Conservation (phyloP, 2,888 invertebrate genomes). For the Meta bourneti region DNA sequence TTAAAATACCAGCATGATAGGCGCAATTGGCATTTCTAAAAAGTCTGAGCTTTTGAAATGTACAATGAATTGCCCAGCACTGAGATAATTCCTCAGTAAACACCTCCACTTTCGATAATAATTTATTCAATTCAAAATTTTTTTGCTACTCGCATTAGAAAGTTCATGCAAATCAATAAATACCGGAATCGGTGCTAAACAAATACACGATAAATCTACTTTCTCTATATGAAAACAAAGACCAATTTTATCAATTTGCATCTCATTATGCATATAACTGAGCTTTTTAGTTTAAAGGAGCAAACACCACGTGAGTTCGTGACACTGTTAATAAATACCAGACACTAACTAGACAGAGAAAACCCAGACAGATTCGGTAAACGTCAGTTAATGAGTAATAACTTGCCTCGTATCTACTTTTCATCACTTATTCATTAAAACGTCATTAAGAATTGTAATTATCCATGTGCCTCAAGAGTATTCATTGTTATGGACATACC, state of each 20-base stretch:
- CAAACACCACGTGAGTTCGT: neutral
- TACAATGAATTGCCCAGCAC: no score
- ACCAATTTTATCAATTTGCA: neutral
- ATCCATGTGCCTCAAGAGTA: neutral
- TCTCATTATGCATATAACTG: neutral
- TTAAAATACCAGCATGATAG: no score
- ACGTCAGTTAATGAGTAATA: constrained; percentile 1
- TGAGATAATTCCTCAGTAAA: no score
- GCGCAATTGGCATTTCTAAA: no score
- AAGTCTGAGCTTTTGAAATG: no score
- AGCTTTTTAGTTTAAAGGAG: neutral
- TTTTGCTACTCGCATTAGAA: no score
- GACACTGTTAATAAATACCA: neutral
- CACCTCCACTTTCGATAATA: no score
- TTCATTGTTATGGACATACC: neutral
- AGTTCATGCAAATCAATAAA: no score
- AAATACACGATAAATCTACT: no score
- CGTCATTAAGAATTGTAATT: constrained; percentile 13
- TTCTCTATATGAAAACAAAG: neutral
- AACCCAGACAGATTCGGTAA: neutral
- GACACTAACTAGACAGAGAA: neutral
- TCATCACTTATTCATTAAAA: constrained; percentile 18
- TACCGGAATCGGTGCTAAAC: no score
- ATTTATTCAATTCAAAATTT: no score
- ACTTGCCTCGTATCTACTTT: neutral